phyloP scores from a whole-genome alignment of 92 coral and sea anemone genomes.

The Porites rus region DNA sequence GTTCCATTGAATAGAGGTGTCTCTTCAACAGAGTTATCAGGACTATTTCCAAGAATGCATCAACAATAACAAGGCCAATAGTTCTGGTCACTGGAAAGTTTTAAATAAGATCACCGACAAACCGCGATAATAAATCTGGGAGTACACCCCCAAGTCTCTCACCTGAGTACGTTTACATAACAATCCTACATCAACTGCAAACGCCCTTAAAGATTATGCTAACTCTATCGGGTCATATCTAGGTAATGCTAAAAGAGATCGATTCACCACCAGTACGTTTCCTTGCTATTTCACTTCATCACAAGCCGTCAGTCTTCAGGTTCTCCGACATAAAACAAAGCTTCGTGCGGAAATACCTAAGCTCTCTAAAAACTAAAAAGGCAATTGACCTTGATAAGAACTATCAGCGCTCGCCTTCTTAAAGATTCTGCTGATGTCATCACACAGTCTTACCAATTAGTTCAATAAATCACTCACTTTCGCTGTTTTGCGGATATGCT shows the following conservation, averaged over 20 bases:
- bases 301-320: neutral
- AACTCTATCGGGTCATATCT: too few species aligned
- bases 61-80: slow-evolving; percentile 25
- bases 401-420: slow-evolving; percentile 35
- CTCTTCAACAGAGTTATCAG: too few species aligned
- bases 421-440: slow-evolving; percentile 36
- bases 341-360: slow-evolving; percentile 32
- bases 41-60: slow-evolving; percentile 27
- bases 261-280: too few species aligned
- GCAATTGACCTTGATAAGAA: slow-evolving; percentile 34
- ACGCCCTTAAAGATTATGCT: too few species aligned
- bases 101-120: neutral
- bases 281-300: too few species aligned
- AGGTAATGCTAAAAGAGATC: too few species aligned
- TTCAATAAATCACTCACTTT: slow-evolving; percentile 35
- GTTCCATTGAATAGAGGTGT: too few species aligned
- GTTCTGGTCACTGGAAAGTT: slow-evolving; percentile 10
- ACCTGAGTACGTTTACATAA: neutral
- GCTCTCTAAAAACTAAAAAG: slow-evolving; percentile 21
- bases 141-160: neutral
- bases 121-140: too few species aligned
- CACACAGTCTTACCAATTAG: neutral
- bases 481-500: slow-evolving; percentile 21
- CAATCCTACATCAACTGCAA: too few species aligned
- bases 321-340: slow-evolving; percentile 11